These are phyloP conservation scores for Meriones unguiculatus DNA, from an alignment of 2,113 vertebrate species.

Conservation along the genomic window DNA sequence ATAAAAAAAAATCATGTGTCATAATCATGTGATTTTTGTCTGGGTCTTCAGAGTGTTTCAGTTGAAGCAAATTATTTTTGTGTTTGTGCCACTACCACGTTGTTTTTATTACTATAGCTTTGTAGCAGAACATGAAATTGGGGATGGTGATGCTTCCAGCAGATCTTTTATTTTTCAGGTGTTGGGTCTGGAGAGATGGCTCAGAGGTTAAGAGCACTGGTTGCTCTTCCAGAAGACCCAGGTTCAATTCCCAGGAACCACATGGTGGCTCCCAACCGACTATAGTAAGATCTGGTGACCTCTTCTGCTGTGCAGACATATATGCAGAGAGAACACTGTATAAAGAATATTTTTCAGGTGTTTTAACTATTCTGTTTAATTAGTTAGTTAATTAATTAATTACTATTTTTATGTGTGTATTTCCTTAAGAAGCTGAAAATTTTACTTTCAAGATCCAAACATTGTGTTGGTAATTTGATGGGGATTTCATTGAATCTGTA, in stretches of 20 bases:
- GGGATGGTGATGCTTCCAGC: neutral
- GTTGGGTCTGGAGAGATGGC: no score
- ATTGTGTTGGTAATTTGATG: no score
- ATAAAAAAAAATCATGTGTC: neutral
- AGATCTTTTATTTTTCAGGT: neutral
- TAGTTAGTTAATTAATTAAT: neutral
- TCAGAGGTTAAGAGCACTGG: no score
- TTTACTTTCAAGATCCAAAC: neutral
- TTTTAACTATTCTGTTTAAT: neutral
- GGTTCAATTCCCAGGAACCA: no score
- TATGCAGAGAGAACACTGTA: no score
- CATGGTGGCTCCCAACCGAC: no score
- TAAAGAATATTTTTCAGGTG: neutral
- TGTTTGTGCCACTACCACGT: neutral
- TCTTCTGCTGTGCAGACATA: no score
- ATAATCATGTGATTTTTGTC: neutral
- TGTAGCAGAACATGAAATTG: neutral
- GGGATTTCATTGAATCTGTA: no score
- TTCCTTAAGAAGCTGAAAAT: neutral
- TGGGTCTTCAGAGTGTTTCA: neutral
- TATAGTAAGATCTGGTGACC: no score
- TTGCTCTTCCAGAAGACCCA: no score
- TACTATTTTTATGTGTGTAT: neutral
- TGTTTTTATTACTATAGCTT: neutral
- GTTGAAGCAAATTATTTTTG: neutral